Percentiles rank a stretch among this genome's conserved stretches.
Evolutionary conservation across 23 tunicate species (phyloP).

Genomic region (Trididemnum nubilum): DNA sequence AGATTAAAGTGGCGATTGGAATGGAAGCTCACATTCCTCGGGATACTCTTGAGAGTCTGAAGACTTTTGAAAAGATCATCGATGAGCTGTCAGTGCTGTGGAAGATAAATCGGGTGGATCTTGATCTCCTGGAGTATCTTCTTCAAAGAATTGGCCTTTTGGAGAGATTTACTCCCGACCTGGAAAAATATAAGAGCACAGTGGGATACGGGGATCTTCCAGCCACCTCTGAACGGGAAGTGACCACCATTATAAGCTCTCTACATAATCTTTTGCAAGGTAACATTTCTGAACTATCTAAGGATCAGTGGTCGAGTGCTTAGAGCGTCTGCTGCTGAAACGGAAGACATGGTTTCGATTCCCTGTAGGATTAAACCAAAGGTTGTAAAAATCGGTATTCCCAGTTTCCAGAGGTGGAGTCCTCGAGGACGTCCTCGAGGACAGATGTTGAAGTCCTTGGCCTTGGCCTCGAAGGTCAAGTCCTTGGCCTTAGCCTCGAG

Average conservation of each 20-base stretch:
- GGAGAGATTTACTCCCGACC: conserved; percentile 66
- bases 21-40: conserved; percentile 54
- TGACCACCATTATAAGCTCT: conserved; percentile 76
- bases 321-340: too few relatives aligned
- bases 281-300: too few relatives aligned
- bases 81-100: conserved; percentile 81
- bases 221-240: conserved; percentile 81
- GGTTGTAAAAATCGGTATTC: too few relatives aligned
- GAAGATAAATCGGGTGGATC: conserved; percentile 80
- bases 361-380: too few relatives aligned
- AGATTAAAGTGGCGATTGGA: conserved; percentile 77
- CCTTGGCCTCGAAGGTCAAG: too few relatives aligned
- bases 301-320: too few relatives aligned
- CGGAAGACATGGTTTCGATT: too few relatives aligned
- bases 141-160: conserved; percentile 60
- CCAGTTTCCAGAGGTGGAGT: too few relatives aligned
- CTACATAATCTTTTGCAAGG: conserved; percentile 90
- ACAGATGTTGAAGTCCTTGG: too few relatives aligned
- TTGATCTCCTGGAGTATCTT: conserved; percentile 71
- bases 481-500: too few relatives aligned
- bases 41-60: conserved; percentile 53
- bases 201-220: conserved; percentile 59
- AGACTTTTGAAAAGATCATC: conserved; percentile 57
- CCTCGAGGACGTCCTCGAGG: too few relatives aligned
- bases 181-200: conserved; percentile 66